Conservation (phyloP, 2,888 invertebrate genomes). For the Cephus spinipes region DNA sequence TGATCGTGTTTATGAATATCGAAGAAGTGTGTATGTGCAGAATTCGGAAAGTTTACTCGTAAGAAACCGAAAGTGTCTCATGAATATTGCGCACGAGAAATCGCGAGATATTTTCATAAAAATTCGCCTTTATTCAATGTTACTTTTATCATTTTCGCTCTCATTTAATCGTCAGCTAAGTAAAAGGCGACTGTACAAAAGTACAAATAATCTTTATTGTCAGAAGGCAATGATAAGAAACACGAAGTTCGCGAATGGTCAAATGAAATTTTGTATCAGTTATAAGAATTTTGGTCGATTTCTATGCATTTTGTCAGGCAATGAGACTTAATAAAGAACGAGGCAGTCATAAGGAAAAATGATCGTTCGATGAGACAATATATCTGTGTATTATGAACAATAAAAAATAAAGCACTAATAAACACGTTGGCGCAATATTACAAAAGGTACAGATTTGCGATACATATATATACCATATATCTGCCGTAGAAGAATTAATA, state of each 20-base stretch:
- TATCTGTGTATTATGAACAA: not conserved
- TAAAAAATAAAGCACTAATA: not conserved
- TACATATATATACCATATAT: not conserved
- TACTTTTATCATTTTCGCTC: conserved; percentile 11
- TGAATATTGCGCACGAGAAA: not conserved
- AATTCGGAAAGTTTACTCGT: conserved; percentile 38
- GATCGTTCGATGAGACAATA: not conserved
- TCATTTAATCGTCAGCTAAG: conserved; percentile 32
- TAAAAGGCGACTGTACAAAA: conserved; percentile 51
- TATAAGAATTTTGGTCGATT: not conserved
- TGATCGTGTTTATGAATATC: conserved; percentile 36
- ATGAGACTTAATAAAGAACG: not conserved
- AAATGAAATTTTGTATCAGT: not conserved
- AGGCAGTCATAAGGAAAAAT: not conserved
- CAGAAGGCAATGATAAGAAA: conserved; percentile 37
- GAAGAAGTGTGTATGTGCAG: conserved; percentile 32
- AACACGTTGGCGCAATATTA: not conserved
- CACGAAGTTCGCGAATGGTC: conserved; percentile 13
- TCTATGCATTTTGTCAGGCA: not conserved
- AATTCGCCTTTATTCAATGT: conserved; percentile 24
- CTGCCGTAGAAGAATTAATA: not conserved
- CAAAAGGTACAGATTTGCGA: not conserved
- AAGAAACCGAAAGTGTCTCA: conserved; percentile 13
- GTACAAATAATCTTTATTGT: conserved; percentile 61
- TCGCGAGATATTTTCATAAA: conserved; percentile 1